Percentiles rank a stretch among this genome's conserved stretches.
phyloP scores from a whole-genome alignment of 2,888 invertebrate genomes.

The Hanleya hanleyi region DNA sequence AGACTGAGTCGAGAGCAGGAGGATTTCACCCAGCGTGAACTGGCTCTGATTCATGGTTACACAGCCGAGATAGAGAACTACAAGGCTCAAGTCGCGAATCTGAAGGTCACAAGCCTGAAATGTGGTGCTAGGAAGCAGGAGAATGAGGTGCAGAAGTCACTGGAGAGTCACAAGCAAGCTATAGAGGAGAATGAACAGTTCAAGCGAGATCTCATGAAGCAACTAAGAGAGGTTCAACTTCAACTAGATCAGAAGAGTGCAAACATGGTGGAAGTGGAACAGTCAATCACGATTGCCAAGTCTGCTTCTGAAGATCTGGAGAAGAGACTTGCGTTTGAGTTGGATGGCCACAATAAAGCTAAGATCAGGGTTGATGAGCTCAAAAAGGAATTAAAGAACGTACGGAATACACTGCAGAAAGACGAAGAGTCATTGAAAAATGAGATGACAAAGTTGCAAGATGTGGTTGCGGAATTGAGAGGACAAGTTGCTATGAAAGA shows the following conservation, averaged over 20 bases:
- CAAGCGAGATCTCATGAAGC: conserved; percentile 38
- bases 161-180: neutral
- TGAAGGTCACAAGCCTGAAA: neutral
- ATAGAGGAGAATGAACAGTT: conserved; percentile 22
- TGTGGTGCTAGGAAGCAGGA: neutral
- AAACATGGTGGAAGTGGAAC: conserved; percentile 42
- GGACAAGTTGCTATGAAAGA: neutral
- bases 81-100: conserved; percentile 45
- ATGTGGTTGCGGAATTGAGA: conserved; percentile 5
- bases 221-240: conserved; percentile 41
- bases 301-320: conserved; percentile 40
- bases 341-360: conserved; percentile 23
- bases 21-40: conserved; percentile 54
- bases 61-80: conserved; percentile 58
- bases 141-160: conserved; percentile 1
- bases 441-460: neutral
- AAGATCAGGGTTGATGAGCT: conserved; percentile 29
- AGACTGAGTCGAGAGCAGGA: conserved; percentile 48
- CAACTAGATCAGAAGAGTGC: conserved; percentile 45
- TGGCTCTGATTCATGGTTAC: conserved; percentile 63
- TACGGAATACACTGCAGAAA: neutral
- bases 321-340: conserved; percentile 29
- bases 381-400: conserved; percentile 24
- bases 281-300: conserved; percentile 41
- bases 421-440: neutral